phyloP scores from a whole-genome alignment of 2,113 vertebrate genomes.

The Taxidea taxus region DNA sequence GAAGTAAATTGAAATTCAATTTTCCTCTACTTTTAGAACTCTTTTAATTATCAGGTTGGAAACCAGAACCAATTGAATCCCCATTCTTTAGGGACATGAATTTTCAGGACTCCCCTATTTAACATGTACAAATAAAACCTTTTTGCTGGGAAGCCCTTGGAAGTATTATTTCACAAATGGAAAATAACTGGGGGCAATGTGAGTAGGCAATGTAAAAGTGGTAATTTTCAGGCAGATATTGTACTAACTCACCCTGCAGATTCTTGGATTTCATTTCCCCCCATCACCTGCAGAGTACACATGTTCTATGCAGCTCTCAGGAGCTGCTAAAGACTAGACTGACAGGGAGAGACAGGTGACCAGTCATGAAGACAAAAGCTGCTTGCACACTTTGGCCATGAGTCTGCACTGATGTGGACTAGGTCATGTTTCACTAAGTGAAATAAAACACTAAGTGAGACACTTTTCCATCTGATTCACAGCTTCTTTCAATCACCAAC shows the following conservation, averaged over 20 bases:
- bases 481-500: background rate
- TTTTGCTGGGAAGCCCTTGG: background rate
- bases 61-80: background rate
- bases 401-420: background rate
- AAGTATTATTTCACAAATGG: background rate
- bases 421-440: background rate
- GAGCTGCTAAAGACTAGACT: background rate
- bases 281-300: background rate
- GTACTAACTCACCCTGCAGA: background rate
- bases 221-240: background rate
- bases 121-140: background rate
- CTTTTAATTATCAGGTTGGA: slow-evolving; percentile 53
- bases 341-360: background rate
- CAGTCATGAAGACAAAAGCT: background rate
- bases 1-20: slow-evolving; percentile 61
- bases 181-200: background rate
- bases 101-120: slow-evolving; percentile 14
- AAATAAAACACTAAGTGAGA: background rate
- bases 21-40: slow-evolving; percentile 64
- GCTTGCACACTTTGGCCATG: background rate
- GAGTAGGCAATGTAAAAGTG: background rate
- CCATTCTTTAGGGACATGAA: background rate
- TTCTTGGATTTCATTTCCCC: background rate
- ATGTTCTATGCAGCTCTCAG: background rate
- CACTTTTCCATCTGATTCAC: background rate